Percentiles rank a stretch among this genome's conserved stretches.
phyloP scores from a whole-genome alignment of 2,113 vertebrate genomes.

The Peucedramus taeniatus region DNA sequence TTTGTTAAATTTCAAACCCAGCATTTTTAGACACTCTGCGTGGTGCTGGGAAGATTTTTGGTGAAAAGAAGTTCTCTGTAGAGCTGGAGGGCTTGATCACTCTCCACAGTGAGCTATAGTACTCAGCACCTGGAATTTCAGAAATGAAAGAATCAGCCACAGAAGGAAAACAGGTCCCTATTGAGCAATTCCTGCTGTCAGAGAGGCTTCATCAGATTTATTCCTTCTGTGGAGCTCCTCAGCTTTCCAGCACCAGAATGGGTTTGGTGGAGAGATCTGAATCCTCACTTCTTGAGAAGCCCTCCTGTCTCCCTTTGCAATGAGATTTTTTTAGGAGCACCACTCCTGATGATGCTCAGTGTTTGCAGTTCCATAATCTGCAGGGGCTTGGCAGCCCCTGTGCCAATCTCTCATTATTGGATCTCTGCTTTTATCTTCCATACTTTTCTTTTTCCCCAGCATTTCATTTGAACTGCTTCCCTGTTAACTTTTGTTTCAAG shows the following conservation, averaged over 20 bases:
- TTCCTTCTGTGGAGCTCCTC: neutral
- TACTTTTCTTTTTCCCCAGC: neutral
- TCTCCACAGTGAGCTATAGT: accelerated
- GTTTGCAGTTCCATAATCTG: neutral
- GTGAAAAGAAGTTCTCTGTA: neutral
- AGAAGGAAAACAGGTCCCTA: neutral
- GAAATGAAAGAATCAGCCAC: neutral
- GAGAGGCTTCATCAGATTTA: neutral
- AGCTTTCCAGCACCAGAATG: neutral
- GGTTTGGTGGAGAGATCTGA: neutral
- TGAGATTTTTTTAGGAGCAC: neutral
- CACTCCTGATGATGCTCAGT: neutral
- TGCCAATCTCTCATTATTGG: neutral
- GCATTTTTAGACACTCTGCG: accelerated
- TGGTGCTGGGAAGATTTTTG: neutral
- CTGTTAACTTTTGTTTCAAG: neutral
- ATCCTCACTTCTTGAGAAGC: neutral
- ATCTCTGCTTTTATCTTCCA: neutral
- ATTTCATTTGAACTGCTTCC: neutral
- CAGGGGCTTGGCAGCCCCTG: neutral
- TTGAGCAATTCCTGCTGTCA: neutral
- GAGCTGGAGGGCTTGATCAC: neutral
- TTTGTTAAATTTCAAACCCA: neutral
- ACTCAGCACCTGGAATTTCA: neutral
- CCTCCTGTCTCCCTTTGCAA: neutral